Evolutionary conservation across 1,140 invertebrate genomes (phyloP), one percentile per base, ranked within the genome.

Genomic region (Drosophila parabipectinata): DNA sequence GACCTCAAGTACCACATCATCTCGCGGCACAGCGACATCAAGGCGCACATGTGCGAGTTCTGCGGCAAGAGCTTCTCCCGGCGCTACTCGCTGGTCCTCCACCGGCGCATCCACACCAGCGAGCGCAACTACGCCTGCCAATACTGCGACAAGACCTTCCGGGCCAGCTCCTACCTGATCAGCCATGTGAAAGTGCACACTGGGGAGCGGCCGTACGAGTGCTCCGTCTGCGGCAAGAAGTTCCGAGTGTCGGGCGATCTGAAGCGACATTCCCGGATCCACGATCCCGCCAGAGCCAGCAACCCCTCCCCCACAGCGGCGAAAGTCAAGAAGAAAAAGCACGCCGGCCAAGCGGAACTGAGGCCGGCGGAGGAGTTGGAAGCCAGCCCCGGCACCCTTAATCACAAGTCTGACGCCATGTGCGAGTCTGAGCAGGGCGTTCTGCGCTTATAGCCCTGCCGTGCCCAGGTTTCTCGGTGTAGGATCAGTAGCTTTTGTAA

Each of bases 121-220:
- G 97, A 98, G 83, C 94, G 95, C 30, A 98, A 98, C 92, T 98
- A 97, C 91, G 95, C 95, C 41, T 98, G 97, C 87, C 96, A 97
- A 79, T 97, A 94, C 81, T 98, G 96, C 89, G 8, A 95, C 93
- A 68, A 97, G 92, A 95, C 95, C 8, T 98, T 98, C 92, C 92
- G 97, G 21, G 96, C 97, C 1, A 97, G 96, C 51, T 96, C 96
- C 2, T 97, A 98, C 92, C 91, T 97, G 4, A 95, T 97, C 72
- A 96, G 95, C 87, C 98, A 99, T 92, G 94, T 97, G 64, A 94
- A 98, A 60, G 98, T 98, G 47, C 98, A 99, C 88, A 99, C 97
- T 18, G 96, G 96, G 1, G 96, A 97, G 79, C 96, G 96, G 72
- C 96, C 97, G 0, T 95, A 97, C 91, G 93, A 94, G 0, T 98